Evolutionary conservation across 64 coral and sea anemone genomes (phyloP).

Genomic region (Montipora cactus): DNA sequence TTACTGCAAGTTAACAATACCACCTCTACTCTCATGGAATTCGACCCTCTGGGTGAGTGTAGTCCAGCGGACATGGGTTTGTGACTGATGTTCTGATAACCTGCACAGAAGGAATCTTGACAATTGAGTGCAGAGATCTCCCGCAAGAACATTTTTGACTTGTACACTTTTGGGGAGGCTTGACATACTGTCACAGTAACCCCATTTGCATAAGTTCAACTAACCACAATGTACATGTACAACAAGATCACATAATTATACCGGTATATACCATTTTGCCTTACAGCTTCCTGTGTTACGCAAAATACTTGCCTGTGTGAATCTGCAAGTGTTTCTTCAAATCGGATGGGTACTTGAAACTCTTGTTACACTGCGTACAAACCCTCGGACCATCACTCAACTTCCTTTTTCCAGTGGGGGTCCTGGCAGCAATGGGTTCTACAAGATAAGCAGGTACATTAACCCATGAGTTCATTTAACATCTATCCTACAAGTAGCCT

Average conservation of each 20-base stretch:
- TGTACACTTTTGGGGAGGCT: too few relatives aligned
- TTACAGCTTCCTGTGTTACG: neutral
- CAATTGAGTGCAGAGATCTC: too few relatives aligned
- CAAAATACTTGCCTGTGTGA: constrained; percentile 83
- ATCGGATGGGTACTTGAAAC: constrained; percentile 99
- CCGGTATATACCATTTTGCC: neutral
- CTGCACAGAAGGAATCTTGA: too few relatives aligned
- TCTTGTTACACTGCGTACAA: constrained; percentile 96
- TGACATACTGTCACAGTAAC: too few relatives aligned
- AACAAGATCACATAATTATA: too few relatives aligned
- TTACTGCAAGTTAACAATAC: neutral
- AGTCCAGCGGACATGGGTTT: too few relatives aligned
- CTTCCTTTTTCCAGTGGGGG: constrained; percentile 82
- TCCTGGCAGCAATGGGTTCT: constrained; percentile 51
- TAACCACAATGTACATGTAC: too few relatives aligned
- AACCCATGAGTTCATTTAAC: neutral
- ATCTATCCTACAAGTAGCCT: neutral
- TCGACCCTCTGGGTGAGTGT: too few relatives aligned
- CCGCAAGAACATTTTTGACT: too few relatives aligned
- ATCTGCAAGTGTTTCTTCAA: constrained; percentile 99
- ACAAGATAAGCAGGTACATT: neutral
- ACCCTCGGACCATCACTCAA: constrained; percentile 95
- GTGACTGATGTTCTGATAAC: too few relatives aligned
- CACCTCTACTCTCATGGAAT: too few relatives aligned
- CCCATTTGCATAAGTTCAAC: neutral